Percentiles rank a stretch among this genome's conserved stretches.
These are phyloP conservation scores for Agapornis canus DNA, from an alignment of 2,797 vertebrate genomes.

Conservation along the genomic window DNA sequence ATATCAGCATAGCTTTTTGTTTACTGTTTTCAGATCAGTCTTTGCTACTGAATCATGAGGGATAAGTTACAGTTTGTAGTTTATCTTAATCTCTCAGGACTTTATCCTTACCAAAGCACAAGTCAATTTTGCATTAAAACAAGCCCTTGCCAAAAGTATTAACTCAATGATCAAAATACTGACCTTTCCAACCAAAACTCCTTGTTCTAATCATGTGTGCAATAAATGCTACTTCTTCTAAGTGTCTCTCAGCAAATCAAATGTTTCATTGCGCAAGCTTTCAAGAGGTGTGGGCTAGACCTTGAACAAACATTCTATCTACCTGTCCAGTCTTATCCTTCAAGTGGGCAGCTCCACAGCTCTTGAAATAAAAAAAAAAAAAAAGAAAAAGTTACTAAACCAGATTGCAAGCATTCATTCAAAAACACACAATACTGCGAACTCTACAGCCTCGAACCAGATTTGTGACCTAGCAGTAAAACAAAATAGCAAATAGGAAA, in stretches of 20 bases:
- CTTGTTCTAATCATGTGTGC: background rate
- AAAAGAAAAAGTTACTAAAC: background rate
- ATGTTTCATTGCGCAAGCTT: background rate
- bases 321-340: background rate
- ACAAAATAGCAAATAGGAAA: background rate
- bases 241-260: background rate
- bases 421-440: background rate
- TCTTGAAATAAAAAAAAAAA: background rate
- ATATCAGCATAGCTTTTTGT: background rate
- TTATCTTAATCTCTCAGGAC: background rate
- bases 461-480: background rate
- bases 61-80: background rate
- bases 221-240: background rate
- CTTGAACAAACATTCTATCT: background rate
- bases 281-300: background rate
- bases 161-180: background rate
- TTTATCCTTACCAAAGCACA: background rate
- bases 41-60: background rate
- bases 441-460: background rate
- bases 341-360: background rate
- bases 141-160: background rate
- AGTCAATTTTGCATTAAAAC: slow-evolving; percentile 19
- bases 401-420: background rate
- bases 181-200: background rate
- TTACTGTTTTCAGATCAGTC: background rate